Percentiles rank a stretch among this genome's conserved stretches.
Evolutionary conservation across 2,888 invertebrate genomes (phyloP).

Genomic region (Cetonia aurata): DNA sequence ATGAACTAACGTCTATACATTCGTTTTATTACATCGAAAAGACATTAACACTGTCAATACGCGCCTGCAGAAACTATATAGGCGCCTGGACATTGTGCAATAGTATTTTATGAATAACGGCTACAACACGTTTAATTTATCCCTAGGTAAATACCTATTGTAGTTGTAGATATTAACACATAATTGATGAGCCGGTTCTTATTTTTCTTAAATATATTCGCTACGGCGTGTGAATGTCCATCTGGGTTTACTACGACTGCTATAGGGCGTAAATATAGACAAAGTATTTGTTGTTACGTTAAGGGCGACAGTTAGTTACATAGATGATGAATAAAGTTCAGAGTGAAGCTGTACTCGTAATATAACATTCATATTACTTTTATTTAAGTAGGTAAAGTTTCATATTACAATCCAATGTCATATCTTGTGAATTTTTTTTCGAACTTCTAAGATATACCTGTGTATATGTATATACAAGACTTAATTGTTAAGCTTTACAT

Average conservation of each 20-base stretch:
- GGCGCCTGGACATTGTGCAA: neutral
- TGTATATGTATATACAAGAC: too few species aligned
- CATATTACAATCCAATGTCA: too few species aligned
- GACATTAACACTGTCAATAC: constrained; percentile 13
- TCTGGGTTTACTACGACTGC: constrained; percentile 1
- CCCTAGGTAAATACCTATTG: neutral
- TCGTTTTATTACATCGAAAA: constrained; percentile 27
- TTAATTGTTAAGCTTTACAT: too few species aligned
- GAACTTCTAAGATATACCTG: too few species aligned
- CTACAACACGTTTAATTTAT: neutral
- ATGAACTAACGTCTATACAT: constrained; percentile 37
- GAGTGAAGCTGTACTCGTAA: too few species aligned
- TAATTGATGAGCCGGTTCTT: constrained; percentile 18
- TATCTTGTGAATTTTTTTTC: too few species aligned
- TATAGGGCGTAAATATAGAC: too few species aligned
- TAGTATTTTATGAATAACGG: neutral
- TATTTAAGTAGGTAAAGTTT: too few species aligned
- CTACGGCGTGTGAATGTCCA: constrained; percentile 29
- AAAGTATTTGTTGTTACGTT: too few species aligned
- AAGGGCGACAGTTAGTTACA: too few species aligned
- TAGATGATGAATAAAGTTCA: too few species aligned
- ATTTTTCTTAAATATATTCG: constrained; percentile 6
- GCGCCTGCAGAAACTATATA: constrained; percentile 16
- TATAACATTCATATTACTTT: too few species aligned
- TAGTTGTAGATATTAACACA: constrained; percentile 26